Evolutionary conservation across 2,113 vertebrate species (phyloP), one percentile per base, ranked within the genome.

Genomic region (Oryzias woworae): DNA sequence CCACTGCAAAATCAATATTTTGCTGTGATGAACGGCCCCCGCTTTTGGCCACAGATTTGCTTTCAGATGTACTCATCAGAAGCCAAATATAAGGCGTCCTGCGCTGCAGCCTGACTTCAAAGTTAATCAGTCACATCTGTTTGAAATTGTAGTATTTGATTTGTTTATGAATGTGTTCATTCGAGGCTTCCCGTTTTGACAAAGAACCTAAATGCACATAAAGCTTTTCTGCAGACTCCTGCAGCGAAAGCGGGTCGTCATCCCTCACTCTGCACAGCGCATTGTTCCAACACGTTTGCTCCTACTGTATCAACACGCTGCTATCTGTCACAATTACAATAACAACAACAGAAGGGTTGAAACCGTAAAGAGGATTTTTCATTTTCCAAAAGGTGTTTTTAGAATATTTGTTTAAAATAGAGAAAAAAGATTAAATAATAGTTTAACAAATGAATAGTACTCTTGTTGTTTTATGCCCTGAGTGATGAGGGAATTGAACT

Each of bases 1-100:
- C 65, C 78, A 68, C 69, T 66, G 73, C 47, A 76, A 80, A 88
- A 89, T 85, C 87, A 77, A 86, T 89, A 83, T 78, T 58, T 85
- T 47, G 50, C 76, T 65, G 66, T 73, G 77, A 82, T 81, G 60
- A 74, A 66, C 62, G 45, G 69, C 75, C 71, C 66, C 56, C 4
- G 48, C 54, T 17, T 75, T 67, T 57, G 47, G 71, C 70, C 16
- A 14, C 56, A 59, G 50, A 63, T 53, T 53, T 46, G 31, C 31
- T 58, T 31, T 48, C 68, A 73, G n/a, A 87, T 20, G 69, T 41
- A 51, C 50, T 55, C 49, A 56, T 77, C 69, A 62, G 73, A 82
- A 85, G 45, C 53, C 78, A 70, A 80, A 86, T 77, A 77, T 86
- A 23, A 67, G 14, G 36, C 47, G 41, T 63, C 51, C 54, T 12